These are phyloP conservation scores for Sinocyclocheilus anophthalmus DNA, from an alignment of 2,113 vertebrate species.

Conservation along the genomic window DNA sequence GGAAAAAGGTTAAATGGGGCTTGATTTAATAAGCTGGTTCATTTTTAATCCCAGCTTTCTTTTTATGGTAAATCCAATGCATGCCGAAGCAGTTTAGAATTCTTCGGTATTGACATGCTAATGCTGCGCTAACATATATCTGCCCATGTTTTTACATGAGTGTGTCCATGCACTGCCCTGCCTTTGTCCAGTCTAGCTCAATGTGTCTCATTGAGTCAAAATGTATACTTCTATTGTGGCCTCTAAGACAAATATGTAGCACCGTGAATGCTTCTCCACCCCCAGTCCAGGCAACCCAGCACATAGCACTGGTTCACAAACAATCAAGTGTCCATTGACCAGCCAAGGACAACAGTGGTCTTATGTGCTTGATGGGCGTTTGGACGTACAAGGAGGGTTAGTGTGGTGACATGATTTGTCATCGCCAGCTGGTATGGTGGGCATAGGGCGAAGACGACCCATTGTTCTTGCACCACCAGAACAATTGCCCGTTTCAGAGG, in stretches of 20 bases:
- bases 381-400: constrained; percentile 51
- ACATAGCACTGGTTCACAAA: constrained; percentile 51
- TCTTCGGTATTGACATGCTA: constrained; percentile 34
- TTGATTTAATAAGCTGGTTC: not conserved
- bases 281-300: constrained; percentile 42
- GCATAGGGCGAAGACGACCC: constrained; percentile 53
- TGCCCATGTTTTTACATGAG: constrained; percentile 33
- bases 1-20: not conserved
- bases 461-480: constrained; percentile 53
- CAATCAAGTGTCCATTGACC: constrained; percentile 62
- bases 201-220: constrained; percentile 37
- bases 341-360: constrained; percentile 53
- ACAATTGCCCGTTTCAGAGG: constrained; percentile 56
- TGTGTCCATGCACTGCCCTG: constrained; percentile 29
- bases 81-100: constrained; percentile 28
- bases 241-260: constrained; percentile 57
- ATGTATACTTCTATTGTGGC: constrained; percentile 59
- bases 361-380: constrained; percentile 51
- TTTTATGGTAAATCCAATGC: constrained; percentile 23
- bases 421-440: constrained; percentile 62
- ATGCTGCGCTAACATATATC: constrained; percentile 42
- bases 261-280: constrained; percentile 51
- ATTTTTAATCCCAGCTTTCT: not conserved
- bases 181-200: constrained; percentile 40
- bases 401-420: constrained; percentile 55